These are phyloP conservation scores for Clarias laeviceps DNA, from an alignment of 2,797 vertebrate genomes.

Conservation along the genomic window DNA sequence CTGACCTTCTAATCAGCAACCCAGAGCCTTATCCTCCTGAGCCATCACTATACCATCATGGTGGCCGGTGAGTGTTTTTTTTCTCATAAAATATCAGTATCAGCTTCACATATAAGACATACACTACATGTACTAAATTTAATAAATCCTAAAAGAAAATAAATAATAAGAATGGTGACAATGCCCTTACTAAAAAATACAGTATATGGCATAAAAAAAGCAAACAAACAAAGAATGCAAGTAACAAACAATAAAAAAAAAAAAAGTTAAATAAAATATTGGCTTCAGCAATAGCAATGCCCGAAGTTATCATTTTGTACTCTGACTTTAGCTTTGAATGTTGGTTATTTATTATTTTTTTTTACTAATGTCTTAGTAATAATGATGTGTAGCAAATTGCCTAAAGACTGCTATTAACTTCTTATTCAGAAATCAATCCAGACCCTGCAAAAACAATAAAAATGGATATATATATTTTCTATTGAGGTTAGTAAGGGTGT, in stretches of 20 bases:
- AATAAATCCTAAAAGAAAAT: not conserved
- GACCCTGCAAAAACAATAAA: not conserved
- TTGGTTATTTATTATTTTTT: slow-evolving; percentile 23
- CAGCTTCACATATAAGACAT: not conserved
- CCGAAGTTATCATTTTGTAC: slow-evolving; percentile 5
- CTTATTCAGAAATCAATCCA: slow-evolving; percentile 12
- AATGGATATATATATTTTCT: not conserved
- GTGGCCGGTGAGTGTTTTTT: not conserved
- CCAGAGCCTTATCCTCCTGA: no score
- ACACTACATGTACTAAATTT: not conserved
- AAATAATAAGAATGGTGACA: not conserved
- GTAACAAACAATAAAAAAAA: not conserved
- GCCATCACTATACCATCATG: no score
- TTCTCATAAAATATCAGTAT: not conserved
- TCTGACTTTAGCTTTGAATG: not conserved
- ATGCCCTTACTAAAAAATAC: not conserved
- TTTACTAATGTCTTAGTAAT: not conserved
- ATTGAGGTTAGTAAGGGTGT: not conserved
- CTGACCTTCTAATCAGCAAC: no score
- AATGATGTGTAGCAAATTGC: slow-evolving; percentile 14
- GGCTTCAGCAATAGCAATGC: not conserved
- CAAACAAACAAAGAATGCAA: not conserved
- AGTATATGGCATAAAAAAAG: not conserved
- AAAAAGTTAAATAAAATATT: not conserved
- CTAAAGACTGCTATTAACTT: slow-evolving; percentile 21